phyloP scores from a whole-genome alignment of 2,113 vertebrate species.

The Ancistrus triradiatus region DNA sequence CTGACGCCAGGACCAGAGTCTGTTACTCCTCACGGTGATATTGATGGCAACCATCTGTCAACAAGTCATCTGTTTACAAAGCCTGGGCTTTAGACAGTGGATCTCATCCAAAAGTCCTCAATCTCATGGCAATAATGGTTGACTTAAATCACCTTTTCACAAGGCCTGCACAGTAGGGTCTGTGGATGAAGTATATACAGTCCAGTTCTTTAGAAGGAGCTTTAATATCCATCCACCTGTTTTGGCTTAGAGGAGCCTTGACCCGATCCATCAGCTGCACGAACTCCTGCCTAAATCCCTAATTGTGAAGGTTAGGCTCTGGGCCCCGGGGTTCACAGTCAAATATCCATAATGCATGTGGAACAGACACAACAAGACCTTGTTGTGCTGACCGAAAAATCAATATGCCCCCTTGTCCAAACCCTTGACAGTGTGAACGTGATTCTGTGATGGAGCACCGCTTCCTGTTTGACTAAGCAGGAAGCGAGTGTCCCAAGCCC shows the following conservation, averaged over 20 bases:
- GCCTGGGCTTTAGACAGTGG: too few relatives aligned
- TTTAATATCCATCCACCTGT: too few relatives aligned
- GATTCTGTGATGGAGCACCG: conserved; percentile 24
- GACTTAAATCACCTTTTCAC: too few relatives aligned
- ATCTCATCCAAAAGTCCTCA: background rate
- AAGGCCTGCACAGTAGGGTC: too few relatives aligned
- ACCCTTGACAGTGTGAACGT: conserved; percentile 20
- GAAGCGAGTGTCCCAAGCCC: conserved; percentile 22
- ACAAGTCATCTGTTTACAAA: too few relatives aligned
- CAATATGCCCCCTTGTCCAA: conserved; percentile 11
- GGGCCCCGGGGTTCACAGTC: conserved; percentile 4
- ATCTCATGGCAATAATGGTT: background rate
- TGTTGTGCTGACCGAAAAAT: conserved; percentile 21
- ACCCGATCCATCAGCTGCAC: conserved; percentile 20
- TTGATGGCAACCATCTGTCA: too few relatives aligned
- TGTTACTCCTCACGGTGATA: too few relatives aligned
- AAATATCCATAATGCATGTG: background rate
- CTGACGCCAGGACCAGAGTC: too few relatives aligned
- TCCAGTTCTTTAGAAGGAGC: too few relatives aligned
- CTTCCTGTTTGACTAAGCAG: conserved; percentile 30
- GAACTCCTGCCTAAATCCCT: background rate
- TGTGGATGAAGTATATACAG: too few relatives aligned
- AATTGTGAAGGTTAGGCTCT: background rate
- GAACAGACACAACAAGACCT: background rate
- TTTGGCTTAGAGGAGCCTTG: too few relatives aligned